A percentile compares a stretch with the other conserved stretches of the same genome.
Evolutionary conservation across 2,113 vertebrate genomes (phyloP).

Genomic region (Rallus limicola): DNA sequence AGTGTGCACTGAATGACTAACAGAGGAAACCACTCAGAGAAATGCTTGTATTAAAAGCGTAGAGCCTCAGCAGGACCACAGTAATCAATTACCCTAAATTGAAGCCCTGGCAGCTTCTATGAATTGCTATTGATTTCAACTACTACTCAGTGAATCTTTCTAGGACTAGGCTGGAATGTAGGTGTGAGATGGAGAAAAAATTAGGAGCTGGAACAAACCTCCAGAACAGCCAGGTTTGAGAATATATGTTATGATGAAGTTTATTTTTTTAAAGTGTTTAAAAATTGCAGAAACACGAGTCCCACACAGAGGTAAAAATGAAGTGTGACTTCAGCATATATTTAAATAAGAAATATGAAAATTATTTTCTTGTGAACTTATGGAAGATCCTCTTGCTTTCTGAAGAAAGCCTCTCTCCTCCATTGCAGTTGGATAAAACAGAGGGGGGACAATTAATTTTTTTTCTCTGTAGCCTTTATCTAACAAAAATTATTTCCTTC

Average conservation of each 20-base stretch:
- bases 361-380: neutral
- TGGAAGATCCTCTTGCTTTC: conserved; percentile 3
- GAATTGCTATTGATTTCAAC: conserved; percentile 58
- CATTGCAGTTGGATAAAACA: neutral
- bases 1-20: conserved; percentile 19
- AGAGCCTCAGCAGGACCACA: conserved; percentile 28
- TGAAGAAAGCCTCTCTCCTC: neutral
- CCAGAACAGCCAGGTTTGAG: neutral
- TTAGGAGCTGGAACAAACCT: conserved; percentile 31
- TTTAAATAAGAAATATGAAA: conserved; percentile 18
- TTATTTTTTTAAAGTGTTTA: conserved; percentile 30
- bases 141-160: conserved; percentile 9
- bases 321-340: neutral
- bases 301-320: conserved; percentile 26
- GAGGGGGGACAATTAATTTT: neutral
- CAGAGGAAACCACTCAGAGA: conserved; percentile 36
- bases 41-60: conserved; percentile 21
- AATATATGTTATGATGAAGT: neutral
- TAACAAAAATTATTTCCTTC: neutral
- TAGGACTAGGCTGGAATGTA: neutral
- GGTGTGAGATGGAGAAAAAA: conserved; percentile 43
- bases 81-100: conserved; percentile 53
- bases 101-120: conserved; percentile 44
- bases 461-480: neutral
- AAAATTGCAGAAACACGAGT: neutral